Conservation (phyloP, 2,888 invertebrate species). For the Cheilosia pagana region DNA sequence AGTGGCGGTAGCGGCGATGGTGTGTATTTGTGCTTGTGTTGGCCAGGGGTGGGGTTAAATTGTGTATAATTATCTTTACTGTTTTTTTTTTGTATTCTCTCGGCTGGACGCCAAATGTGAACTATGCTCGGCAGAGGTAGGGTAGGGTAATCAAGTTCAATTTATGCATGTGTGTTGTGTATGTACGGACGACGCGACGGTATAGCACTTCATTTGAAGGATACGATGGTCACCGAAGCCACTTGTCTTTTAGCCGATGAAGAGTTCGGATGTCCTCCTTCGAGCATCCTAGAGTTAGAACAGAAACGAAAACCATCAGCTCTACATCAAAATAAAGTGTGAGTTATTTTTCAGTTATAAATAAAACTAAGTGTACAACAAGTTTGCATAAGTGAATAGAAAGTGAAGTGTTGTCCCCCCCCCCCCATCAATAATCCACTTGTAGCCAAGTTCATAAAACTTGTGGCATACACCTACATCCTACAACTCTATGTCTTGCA, state of each 20-base stretch:
- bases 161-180: slow-evolving; percentile 52
- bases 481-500: slow-evolving; percentile 20
- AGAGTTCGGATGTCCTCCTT: slow-evolving; percentile 76
- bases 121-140: slow-evolving; percentile 29
- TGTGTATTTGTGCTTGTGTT: slow-evolving; percentile 66
- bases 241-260: slow-evolving; percentile 77
- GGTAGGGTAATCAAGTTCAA: slow-evolving; percentile 58
- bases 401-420: slow-evolving; percentile 37
- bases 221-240: slow-evolving; percentile 75
- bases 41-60: slow-evolving; percentile 57
- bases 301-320: background rate
- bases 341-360: slow-evolving; percentile 26
- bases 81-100: slow-evolving; percentile 12
- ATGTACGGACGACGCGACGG: slow-evolving; percentile 25
- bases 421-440: slow-evolving; percentile 47
- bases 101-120: slow-evolving; percentile 56
- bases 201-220: slow-evolving; percentile 55
- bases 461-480: slow-evolving; percentile 38
- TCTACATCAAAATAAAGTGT: slow-evolving; percentile 33
- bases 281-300: slow-evolving; percentile 36
- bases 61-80: slow-evolving; percentile 67
- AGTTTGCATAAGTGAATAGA: slow-evolving; percentile 2
- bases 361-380: background rate
- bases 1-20: slow-evolving; percentile 16
- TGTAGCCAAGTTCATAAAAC: slow-evolving; percentile 59